Evolutionary conservation across 2,888 invertebrate genomes (phyloP).

Genomic region (Criorhina ranunculi): DNA sequence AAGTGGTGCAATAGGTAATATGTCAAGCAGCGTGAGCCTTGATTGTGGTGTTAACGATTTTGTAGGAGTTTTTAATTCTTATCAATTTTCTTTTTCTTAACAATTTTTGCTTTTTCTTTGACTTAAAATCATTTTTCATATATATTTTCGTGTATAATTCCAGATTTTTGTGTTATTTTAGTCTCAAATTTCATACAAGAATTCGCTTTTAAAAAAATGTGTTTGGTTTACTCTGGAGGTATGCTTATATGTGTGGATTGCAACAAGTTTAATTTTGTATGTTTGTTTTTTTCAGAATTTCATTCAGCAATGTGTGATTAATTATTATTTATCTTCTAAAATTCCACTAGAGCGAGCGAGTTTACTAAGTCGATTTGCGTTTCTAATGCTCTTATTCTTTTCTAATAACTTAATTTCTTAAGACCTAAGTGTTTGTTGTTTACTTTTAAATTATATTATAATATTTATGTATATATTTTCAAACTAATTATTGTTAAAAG

Average conservation of each 20-base stretch:
- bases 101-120: conserved; percentile 62
- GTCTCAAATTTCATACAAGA: conserved; percentile 51
- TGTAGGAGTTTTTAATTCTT: too few relatives aligned
- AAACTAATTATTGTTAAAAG: conserved; percentile 53
- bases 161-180: conserved; percentile 50
- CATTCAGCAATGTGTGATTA: conserved; percentile 58
- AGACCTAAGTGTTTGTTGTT: conserved; percentile 39
- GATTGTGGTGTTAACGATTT: too few relatives aligned
- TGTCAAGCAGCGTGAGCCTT: too few relatives aligned
- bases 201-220: conserved; percentile 36
- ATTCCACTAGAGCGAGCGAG: conserved; percentile 70
- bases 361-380: conserved; percentile 64
- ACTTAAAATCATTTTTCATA: conserved; percentile 50
- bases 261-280: conserved; percentile 28
- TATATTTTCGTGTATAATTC: conserved; percentile 68
- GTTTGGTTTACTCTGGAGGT: conserved; percentile 29
- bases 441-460: conserved; percentile 56
- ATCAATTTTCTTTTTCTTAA: too few relatives aligned
- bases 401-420: conserved; percentile 73
- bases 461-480: conserved; percentile 52
- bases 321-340: conserved; percentile 38
- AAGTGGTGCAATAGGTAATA: too few relatives aligned
- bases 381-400: conserved; percentile 52
- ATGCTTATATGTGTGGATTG: conserved; percentile 34
- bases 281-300: conserved; percentile 38